Base-by-base conservation (phyloP, 2,888 invertebrate genomes). In the Drosophila nr. perissopoda region DNA sequence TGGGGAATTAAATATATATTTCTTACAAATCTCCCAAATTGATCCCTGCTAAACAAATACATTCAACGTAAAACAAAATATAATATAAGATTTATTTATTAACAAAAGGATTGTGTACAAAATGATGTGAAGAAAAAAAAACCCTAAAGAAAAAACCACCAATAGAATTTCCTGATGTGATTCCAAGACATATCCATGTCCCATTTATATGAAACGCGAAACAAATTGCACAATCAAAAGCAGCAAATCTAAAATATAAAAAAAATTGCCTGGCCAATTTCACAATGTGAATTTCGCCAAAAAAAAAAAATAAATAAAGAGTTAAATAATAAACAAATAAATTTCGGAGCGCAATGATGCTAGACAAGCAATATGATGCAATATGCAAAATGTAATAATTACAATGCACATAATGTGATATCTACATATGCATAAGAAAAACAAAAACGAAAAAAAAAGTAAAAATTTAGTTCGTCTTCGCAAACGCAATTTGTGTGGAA, bases 401-500 rank as follows among this genome's bases (percentile, higher is more conserved):
- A 51, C 61, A 67, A 69, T 67, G 66, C 67, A 76, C 64, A 76
- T 58, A 68, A 76, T 76, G 62, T 61, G 65, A 76, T 60, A 59
- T 52, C 52, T 57, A 52, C 51, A 49, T 68, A 57, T 57, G 21
- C 29, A 42, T 31, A 33, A 21, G 1, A 4, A 18, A 53, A 27
- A 21, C 21, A 6, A 21, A 42, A 42, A 5, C 42, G 2, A 45
- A 45, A 45, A 45, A 42, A 40, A 16, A 25, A 16, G 7, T 6
- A 13, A 68, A 77, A 77, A 73, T 63, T 77, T 53, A 70, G 54
- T 82, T 27, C 73, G 76, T 74, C 79, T 78, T 72, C 73, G 78
- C 56, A 75, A 76, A 80, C 91, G 91, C 92, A 90, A 91, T 91
- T 91, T 91, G 91, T 92, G 90, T 91, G 91, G 91, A 91, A 91